Percentiles rank a stretch among this genome's conserved stretches.
Evolutionary conservation across 2,113 vertebrate species (phyloP).

Genomic region (Aphelocoma coerulescens): DNA sequence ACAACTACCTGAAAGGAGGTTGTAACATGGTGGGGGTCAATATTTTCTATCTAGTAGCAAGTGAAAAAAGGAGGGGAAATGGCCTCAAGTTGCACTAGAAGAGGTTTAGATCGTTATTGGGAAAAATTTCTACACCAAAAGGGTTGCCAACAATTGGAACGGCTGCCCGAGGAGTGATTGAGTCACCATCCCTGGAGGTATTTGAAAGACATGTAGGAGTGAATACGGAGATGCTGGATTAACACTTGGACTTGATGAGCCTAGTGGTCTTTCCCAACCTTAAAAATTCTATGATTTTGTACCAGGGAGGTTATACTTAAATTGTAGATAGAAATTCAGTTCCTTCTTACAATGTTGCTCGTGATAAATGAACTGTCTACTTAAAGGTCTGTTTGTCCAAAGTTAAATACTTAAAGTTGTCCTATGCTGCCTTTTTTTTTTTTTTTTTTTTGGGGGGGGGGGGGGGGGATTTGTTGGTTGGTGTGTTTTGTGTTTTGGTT

Average conservation of each 20-base stretch:
- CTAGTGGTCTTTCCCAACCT: background rate
- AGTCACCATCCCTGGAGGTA: background rate
- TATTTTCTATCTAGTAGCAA: background rate
- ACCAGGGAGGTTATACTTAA: background rate
- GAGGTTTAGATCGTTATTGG: background rate
- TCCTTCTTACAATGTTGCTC: background rate
- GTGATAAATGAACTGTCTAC: background rate
- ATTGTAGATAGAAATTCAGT: background rate
- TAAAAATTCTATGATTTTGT: background rate
- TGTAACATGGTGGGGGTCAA: background rate
- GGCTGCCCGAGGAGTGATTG: background rate
- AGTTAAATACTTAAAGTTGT: background rate
- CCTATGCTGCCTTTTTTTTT: background rate
- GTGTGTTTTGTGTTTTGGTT: background rate
- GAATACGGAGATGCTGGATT: background rate
- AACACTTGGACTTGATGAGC: background rate
- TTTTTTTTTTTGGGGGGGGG: too few species aligned
- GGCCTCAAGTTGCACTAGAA: background rate
- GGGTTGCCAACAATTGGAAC: background rate
- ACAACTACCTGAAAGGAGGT: background rate
- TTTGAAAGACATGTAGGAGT: accelerated
- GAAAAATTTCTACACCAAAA: background rate
- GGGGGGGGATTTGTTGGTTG: background rate
- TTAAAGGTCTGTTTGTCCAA: background rate
- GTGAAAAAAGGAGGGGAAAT: background rate